Percentiles rank a stretch among this genome's conserved stretches.
Conservation (phyloP, 2,888 invertebrate species). For the Drosophila rubida region DNA sequence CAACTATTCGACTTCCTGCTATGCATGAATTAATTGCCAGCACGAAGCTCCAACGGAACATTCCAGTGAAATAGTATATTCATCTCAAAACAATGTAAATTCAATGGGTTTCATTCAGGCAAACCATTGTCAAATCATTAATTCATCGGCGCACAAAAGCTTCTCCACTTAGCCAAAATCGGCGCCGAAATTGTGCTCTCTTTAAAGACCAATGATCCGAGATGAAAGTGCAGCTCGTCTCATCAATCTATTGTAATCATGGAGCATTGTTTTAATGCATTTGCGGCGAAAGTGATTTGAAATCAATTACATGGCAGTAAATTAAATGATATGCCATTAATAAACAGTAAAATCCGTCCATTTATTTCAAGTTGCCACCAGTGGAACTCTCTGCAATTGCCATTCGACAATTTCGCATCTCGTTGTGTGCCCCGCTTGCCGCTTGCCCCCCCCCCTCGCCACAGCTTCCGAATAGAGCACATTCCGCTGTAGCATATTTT, state of each 20-base stretch:
- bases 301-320: background rate
- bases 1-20: too few species aligned
- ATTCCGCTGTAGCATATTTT: constrained; percentile 1
- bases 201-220: background rate
- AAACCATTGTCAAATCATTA: background rate
- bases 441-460: background rate
- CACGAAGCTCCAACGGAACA: too few species aligned
- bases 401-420: background rate
- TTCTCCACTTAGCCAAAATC: background rate
- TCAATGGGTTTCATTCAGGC: background rate
- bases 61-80: too few species aligned
- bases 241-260: background rate
- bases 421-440: background rate
- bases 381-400: background rate
- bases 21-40: too few species aligned
- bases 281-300: background rate
- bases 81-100: too few species aligned
- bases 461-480: background rate
- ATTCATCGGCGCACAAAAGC: background rate
- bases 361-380: background rate
- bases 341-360: background rate
- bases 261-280: background rate
- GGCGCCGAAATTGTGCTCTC: background rate
- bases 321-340: background rate
- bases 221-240: background rate